Conservation (phyloP, 2,888 invertebrate species). For the Drosophila dives region DNA sequence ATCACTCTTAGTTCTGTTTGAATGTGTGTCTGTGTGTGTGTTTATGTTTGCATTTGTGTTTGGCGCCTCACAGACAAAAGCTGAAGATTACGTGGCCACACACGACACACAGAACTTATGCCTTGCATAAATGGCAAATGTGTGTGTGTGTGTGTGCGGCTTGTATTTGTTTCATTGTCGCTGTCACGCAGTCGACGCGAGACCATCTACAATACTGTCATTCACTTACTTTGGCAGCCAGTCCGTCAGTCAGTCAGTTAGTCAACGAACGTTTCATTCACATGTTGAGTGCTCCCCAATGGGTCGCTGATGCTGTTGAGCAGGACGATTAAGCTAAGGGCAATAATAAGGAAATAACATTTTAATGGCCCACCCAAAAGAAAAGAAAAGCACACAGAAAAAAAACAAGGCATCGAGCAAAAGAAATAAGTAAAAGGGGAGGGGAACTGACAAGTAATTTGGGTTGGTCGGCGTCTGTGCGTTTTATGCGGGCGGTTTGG, state of each 20-base stretch:
- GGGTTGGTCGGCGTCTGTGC: conserved; percentile 25
- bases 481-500: conserved; percentile 14
- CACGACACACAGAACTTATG: conserved; percentile 50
- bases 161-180: conserved; percentile 56
- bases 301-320: conserved; percentile 38
- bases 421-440: neutral
- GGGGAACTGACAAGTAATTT: conserved; percentile 42
- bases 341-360: conserved; percentile 82
- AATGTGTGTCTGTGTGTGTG: neutral
- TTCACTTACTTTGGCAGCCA: conserved; percentile 12
- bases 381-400: conserved; percentile 29
- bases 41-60: conserved; percentile 10
- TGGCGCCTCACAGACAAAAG: conserved; percentile 47
- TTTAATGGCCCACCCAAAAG: conserved; percentile 62
- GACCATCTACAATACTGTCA: conserved; percentile 11
- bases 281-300: conserved; percentile 48
- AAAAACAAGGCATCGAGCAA: conserved; percentile 7
- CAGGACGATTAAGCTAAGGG: conserved; percentile 75
- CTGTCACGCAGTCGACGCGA: conserved; percentile 56
- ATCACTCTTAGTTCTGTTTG: neutral
- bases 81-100: conserved; percentile 55
- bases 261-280: conserved; percentile 27
- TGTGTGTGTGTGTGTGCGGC: neutral
- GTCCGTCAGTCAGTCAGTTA: conserved; percentile 21
- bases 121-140: conserved; percentile 51